These are phyloP conservation scores for Labia minor DNA, from an alignment of 2,888 invertebrate species.

Conservation along the genomic window DNA sequence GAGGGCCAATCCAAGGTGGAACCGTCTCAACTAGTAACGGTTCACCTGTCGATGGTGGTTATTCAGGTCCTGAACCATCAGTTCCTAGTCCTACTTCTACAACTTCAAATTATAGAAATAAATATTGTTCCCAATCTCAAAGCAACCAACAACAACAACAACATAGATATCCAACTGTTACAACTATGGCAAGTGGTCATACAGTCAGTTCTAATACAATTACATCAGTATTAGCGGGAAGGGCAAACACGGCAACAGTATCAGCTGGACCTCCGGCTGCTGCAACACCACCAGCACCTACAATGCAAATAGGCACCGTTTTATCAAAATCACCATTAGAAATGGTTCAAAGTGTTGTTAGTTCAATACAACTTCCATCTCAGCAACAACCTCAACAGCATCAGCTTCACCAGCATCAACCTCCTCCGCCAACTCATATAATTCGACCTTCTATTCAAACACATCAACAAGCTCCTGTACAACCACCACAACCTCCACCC, in stretches of 20 bases:
- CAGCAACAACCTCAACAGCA: conserved; percentile 19
- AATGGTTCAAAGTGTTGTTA: conserved; percentile 68
- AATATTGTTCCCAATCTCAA: not conserved
- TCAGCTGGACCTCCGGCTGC: conserved; percentile 54
- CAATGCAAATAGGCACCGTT: conserved; percentile 14
- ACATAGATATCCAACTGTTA: conserved; percentile 33
- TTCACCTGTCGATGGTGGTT: conserved; percentile 23
- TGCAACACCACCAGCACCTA: conserved; percentile 35
- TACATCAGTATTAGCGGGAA: conserved; percentile 65
- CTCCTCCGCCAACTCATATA: not conserved
- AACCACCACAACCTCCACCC: not conserved
- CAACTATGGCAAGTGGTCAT: conserved; percentile 60
- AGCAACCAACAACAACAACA: not conserved
- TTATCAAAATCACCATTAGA: conserved; percentile 55
- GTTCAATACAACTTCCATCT: conserved; percentile 50
- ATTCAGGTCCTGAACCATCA: not conserved
- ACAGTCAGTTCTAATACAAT: conserved; percentile 71
- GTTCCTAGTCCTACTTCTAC: not conserved
- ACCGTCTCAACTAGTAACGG: conserved; percentile 75
- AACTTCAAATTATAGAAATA: not conserved
- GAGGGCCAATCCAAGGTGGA: conserved; percentile 70
- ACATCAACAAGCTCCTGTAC: conserved; percentile 17
- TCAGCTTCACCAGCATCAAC: conserved; percentile 19
- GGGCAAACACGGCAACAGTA: conserved; percentile 64
- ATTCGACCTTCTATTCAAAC: conserved; percentile 19